Conservation (phyloP, 2,888 invertebrate species). For the Strigamia maritima region DNA sequence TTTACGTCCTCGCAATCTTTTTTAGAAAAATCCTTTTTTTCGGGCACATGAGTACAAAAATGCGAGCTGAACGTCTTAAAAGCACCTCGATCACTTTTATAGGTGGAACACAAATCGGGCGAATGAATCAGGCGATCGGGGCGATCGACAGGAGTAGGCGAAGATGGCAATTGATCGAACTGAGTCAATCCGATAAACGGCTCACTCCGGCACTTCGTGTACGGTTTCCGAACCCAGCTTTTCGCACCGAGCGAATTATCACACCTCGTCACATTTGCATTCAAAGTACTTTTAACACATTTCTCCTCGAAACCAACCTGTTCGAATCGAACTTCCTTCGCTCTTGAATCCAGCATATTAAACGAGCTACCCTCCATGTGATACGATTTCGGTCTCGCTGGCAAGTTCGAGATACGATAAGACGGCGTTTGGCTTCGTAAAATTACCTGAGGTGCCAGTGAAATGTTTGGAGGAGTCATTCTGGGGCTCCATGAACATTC, state of each 20-base stretch:
- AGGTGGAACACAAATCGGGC: background rate
- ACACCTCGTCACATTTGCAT: background rate
- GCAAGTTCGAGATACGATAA: background rate
- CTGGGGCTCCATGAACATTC: constrained; percentile 36
- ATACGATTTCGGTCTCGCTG: constrained; percentile 36
- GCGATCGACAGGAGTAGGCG: background rate
- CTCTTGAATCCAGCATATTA: constrained; percentile 19
- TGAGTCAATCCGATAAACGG: background rate
- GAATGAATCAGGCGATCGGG: background rate
- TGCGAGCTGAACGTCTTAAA: constrained; percentile 39
- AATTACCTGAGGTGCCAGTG: background rate
- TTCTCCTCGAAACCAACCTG: constrained; percentile 7
- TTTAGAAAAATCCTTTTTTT: background rate
- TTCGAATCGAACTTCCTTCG: constrained; percentile 6
- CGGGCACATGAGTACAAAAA: constrained; percentile 42
- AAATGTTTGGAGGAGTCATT: background rate
- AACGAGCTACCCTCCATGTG: constrained; percentile 3
- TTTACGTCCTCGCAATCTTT: background rate
- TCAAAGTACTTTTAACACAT: background rate
- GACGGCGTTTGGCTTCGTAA: background rate
- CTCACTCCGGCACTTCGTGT: constrained; percentile 9
- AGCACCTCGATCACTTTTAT: background rate
- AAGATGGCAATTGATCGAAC: background rate
- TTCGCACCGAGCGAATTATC: background rate
- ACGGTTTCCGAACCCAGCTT: constrained; percentile 22